These are phyloP conservation scores for Botia kubotai DNA, from an alignment of 2,797 vertebrate species.

Conservation along the genomic window DNA sequence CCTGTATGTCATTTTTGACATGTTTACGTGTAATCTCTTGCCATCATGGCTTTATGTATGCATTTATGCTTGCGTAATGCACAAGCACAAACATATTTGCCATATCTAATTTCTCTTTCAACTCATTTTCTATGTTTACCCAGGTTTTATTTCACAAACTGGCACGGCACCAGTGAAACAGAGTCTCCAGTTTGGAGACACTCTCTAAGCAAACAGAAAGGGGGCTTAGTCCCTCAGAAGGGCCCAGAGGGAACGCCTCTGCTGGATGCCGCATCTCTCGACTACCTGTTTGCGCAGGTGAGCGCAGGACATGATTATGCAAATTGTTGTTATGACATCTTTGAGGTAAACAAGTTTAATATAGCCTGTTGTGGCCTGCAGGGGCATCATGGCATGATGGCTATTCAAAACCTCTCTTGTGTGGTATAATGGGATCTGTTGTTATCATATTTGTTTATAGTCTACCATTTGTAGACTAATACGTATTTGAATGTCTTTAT, in stretches of 20 bases:
- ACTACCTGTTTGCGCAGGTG: slow-evolving; percentile 96
- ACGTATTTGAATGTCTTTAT: slow-evolving; percentile 18
- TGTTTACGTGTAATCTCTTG: not conserved
- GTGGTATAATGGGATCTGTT: slow-evolving; percentile 7
- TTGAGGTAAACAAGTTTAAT: slow-evolving; percentile 9
- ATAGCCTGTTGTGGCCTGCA: not conserved
- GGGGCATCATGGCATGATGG: not conserved
- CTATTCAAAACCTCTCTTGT: slow-evolving; percentile 44
- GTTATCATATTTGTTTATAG: slow-evolving; percentile 23
- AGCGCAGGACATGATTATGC: slow-evolving; percentile 31
- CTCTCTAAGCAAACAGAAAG: slow-evolving; percentile 88
- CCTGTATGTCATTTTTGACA: not conserved
- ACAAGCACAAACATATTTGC: not conserved
- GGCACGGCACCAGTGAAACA: slow-evolving; percentile 93
- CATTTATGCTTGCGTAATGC: not conserved
- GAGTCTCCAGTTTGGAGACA: slow-evolving; percentile 93
- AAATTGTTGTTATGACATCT: not conserved
- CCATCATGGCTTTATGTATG: slow-evolving; percentile 3
- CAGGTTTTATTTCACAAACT: slow-evolving; percentile 96
- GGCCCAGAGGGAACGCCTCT: slow-evolving; percentile 87
- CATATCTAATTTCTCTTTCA: not conserved
- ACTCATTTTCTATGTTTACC: not conserved
- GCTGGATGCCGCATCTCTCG: slow-evolving; percentile 86
- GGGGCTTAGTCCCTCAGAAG: slow-evolving; percentile 76
- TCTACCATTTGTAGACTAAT: slow-evolving; percentile 15